Conservation (phyloP, 2,888 invertebrate genomes). For the Drosophila peninsularis region DNA sequence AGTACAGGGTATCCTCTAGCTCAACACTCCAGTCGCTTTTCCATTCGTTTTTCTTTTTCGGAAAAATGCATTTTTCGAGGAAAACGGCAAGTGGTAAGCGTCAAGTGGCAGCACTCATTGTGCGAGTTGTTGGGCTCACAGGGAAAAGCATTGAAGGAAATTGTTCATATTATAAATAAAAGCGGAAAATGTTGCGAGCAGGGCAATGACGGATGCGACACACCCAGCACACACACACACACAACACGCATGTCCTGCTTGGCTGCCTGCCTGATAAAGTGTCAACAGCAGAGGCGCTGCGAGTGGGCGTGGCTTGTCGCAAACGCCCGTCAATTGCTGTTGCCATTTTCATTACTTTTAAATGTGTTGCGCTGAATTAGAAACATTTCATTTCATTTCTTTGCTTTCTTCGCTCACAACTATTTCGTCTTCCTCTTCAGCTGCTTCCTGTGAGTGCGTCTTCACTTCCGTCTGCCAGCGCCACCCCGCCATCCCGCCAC, state of each 20-base stretch:
- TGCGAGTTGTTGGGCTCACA: conserved; percentile 37
- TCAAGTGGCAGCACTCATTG: conserved; percentile 65
- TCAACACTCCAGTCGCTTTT: background rate
- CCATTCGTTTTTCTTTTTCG: conserved; percentile 2
- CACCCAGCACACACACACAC: conserved; percentile 62
- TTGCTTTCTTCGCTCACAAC: conserved; percentile 33
- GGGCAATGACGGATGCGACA: conserved; percentile 74
- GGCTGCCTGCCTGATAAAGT: conserved; percentile 33
- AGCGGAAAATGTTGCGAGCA: conserved; percentile 77
- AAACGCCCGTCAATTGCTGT: conserved; percentile 59
- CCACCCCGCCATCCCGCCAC: background rate
- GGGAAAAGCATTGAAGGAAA: conserved; percentile 63
- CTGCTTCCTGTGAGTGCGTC: conserved; percentile 29
- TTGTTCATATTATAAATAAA: conserved; percentile 80
- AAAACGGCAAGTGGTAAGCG: conserved; percentile 57
- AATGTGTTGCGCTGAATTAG: conserved; percentile 76
- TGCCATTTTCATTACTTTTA: conserved; percentile 74
- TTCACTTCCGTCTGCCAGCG: conserved; percentile 23
- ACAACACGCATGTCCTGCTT: conserved; percentile 64
- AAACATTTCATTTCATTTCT: conserved; percentile 61
- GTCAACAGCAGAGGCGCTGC: conserved; percentile 45
- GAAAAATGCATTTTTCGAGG: conserved; percentile 72
- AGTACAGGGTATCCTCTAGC: background rate
- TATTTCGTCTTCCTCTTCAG: conserved; percentile 31
- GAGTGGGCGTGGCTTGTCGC: conserved; percentile 39